Percentiles rank a stretch among this genome's conserved stretches.
These are phyloP conservation scores for Leptinotarsa haldemani DNA, from an alignment of 2,888 invertebrate genomes.

Conservation along the genomic window DNA sequence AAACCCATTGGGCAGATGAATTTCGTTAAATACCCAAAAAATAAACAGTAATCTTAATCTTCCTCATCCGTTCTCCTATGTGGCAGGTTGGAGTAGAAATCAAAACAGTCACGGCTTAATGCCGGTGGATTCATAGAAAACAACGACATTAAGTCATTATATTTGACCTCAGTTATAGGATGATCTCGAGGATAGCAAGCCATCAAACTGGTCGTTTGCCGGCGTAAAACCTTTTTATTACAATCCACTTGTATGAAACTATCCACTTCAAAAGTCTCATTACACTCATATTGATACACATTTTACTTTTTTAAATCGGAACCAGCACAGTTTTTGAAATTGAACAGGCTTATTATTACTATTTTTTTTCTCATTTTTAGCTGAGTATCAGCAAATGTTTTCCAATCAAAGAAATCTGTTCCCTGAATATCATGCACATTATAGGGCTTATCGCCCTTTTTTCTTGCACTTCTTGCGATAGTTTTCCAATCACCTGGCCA, in stretches of 20 bases:
- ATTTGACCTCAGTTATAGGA: background rate
- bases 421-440: background rate
- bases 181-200: background rate
- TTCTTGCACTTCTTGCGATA: background rate
- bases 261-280: conserved; percentile 4
- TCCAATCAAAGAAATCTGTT: background rate
- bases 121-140: too few species aligned
- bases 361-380: background rate
- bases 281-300: conserved; percentile 4
- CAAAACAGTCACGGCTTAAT: background rate
- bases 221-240: background rate
- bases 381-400: background rate
- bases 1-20: background rate
- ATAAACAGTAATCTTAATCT: too few species aligned
- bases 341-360: background rate
- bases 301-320: background rate
- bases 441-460: background rate
- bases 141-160: background rate
- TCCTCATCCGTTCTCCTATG: background rate
- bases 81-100: background rate
- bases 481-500: background rate
- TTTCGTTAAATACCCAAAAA: background rate
- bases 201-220: conserved; percentile 7
- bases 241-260: conserved; percentile 1
- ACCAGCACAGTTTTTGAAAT: background rate